These are phyloP conservation scores for Drosophila mayri DNA, from an alignment of 1,140 invertebrate genomes.

Conservation along the genomic window DNA sequence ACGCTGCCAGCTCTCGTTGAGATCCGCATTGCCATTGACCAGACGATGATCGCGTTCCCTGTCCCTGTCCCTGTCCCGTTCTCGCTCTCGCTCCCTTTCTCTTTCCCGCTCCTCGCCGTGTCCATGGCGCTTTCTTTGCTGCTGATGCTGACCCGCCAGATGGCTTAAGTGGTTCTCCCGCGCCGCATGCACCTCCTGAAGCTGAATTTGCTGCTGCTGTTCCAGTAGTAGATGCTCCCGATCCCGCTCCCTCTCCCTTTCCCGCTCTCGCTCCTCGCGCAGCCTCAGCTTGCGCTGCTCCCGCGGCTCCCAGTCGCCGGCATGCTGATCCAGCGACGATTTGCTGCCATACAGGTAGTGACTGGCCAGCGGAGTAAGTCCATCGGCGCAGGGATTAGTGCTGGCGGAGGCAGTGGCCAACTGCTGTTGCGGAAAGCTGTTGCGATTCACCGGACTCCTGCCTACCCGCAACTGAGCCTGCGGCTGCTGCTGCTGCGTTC, in stretches of 20 bases:
- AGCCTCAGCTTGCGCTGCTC: constrained; percentile 68
- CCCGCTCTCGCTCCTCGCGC: constrained; percentile 67
- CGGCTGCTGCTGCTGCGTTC: constrained; percentile 34
- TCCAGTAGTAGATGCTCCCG: constrained; percentile 62
- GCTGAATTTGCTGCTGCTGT: constrained; percentile 60
- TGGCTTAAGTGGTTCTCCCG: constrained; percentile 59
- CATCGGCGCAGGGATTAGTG: constrained; percentile 74
- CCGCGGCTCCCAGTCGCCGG: constrained; percentile 60
- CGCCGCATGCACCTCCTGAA: constrained; percentile 54
- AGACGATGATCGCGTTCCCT: constrained; percentile 61
- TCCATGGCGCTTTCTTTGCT: constrained; percentile 55
- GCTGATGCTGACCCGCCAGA: constrained; percentile 31
- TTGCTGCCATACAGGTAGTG: constrained; percentile 82
- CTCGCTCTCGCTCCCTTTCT: constrained; percentile 7
- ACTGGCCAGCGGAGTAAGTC: constrained; percentile 71
- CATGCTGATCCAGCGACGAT: constrained; percentile 66
- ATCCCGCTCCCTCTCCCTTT: constrained; percentile 45
- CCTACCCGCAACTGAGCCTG: constrained; percentile 66
- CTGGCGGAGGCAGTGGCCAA: constrained; percentile 14
- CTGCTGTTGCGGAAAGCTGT: constrained; percentile 39
- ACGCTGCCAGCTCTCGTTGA: constrained; percentile 89
- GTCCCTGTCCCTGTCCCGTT: constrained; percentile 31
- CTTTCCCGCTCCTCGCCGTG: constrained; percentile 38
- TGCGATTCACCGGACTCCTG: constrained; percentile 74
- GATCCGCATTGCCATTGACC: constrained; percentile 76